Base-by-base conservation (phyloP, 2,113 vertebrate species). In the Sceloporus undulatus region DNA sequence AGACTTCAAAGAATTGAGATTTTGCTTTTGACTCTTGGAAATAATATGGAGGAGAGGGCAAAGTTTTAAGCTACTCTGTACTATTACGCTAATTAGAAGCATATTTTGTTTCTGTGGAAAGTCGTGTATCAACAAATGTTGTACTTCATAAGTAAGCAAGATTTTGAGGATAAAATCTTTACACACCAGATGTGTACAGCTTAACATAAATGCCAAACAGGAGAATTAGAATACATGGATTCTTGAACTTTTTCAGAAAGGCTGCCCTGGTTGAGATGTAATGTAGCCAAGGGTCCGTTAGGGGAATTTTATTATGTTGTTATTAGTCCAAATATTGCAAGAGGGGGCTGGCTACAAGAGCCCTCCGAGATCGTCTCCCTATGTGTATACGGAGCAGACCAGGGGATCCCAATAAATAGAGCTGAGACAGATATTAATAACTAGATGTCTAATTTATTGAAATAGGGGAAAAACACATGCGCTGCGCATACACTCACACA, bases 151-250 rank as follows among this genome's bases (percentile, higher is more conserved):
- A 54, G 52, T 76, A 85, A 92, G 29, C 16, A 3, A 34, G 48
- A n/a, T 38, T 21, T 79, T 27, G 70, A 88, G 66, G 0, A 4
- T 13, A 84, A 74, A 14, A n/a, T 14, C 11, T 38, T 74, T 16
- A 38, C 71, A 34, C 1, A 0, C 0, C 19, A 8, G 0, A 7
- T 23, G 65, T 70, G 81, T 21, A 4, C 48, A 89, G 88, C 89
- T 52, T 54, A 83, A 89, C 3, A 87, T 66, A 91, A 3, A 78
- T 71, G 27, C 90, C 85, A 87, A 82, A 23, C 65, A 48, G 25
- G 5, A 1, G 2, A 86, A 80, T 71, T 1, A 91, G 70, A 3
- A 42, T 86, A 27, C 38, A 34, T 82, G 0, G 59, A 29, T 66
- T 40, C 71, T 29, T 87, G 59, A 25, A 27, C 48, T 48, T 48